Evolutionary conservation across 2,113 vertebrate genomes (phyloP).

Genomic region (Nibea coibor): DNA sequence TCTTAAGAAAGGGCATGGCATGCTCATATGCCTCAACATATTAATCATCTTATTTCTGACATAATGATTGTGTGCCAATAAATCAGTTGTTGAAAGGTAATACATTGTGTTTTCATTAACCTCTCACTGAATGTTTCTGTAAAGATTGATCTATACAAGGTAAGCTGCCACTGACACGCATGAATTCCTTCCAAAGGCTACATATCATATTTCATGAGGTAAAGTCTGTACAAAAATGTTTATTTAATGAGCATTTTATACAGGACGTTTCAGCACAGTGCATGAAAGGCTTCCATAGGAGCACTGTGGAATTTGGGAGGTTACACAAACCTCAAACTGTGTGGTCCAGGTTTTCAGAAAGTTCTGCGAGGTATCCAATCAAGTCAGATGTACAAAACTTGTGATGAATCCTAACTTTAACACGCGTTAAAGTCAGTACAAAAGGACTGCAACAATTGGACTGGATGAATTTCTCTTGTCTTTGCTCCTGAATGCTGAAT

Average conservation of each 20-base stretch:
- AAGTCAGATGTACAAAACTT: not conserved
- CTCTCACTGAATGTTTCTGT: constrained; percentile 3
- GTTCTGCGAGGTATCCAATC: not conserved
- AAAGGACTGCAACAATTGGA: not conserved
- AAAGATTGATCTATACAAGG: constrained; percentile 1
- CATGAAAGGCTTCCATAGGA: not conserved
- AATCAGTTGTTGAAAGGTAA: not conserved
- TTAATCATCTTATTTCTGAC: not conserved
- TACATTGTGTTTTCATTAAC: constrained; percentile 6
- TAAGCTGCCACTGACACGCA: constrained; percentile 3
- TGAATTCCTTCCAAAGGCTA: not conserved
- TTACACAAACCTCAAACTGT: not conserved
- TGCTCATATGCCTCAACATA: not conserved
- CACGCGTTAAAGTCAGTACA: not conserved
- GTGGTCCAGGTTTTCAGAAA: not conserved
- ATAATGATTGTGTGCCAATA: not conserved
- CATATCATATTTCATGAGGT: not conserved
- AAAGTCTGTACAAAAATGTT: not conserved
- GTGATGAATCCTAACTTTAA: too few species aligned
- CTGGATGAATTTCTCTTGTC: constrained; percentile 2
- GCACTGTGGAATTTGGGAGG: not conserved
- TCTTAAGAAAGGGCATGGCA: not conserved
- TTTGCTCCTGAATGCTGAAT: constrained; percentile 32
- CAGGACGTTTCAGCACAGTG: not conserved
- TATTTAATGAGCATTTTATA: not conserved